phyloP scores from a whole-genome alignment of 2,113 vertebrate genomes.

The Burhinus bistriatus region DNA sequence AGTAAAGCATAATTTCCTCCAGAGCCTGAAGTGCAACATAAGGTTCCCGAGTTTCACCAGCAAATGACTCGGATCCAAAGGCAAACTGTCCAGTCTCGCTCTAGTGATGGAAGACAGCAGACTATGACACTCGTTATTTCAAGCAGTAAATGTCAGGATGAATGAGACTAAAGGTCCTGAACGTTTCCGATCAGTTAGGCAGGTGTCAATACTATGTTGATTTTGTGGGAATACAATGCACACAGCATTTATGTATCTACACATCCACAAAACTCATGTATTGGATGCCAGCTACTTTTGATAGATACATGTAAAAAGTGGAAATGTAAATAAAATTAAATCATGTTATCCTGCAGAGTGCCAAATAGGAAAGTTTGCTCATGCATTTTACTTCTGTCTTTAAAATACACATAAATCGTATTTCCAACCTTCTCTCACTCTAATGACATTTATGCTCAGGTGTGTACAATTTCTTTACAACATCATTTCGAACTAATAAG shows the following conservation, averaged over 20 bases:
- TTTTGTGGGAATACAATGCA: background rate
- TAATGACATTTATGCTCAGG: background rate
- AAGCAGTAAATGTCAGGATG: background rate
- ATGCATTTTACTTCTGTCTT: background rate
- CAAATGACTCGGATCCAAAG: background rate
- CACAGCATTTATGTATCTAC: background rate
- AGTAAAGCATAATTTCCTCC: background rate
- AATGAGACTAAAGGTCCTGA: background rate
- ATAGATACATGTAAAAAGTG: background rate
- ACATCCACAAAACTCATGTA: background rate
- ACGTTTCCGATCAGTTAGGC: background rate
- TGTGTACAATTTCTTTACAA: background rate
- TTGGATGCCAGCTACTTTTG: background rate
- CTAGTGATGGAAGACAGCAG: background rate
- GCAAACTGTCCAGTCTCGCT: background rate
- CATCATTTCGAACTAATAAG: background rate
- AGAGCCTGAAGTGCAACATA: background rate
- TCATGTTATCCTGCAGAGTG: background rate
- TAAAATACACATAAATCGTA: background rate
- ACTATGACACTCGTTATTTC: background rate
- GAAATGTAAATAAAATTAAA: slow-evolving; percentile 17
- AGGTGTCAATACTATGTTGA: background rate
- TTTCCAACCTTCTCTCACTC: background rate
- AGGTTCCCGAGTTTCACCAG: background rate
- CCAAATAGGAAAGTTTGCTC: background rate